These are phyloP conservation scores for Rhagonycha fulva DNA, from an alignment of 2,888 invertebrate genomes.

Conservation along the genomic window DNA sequence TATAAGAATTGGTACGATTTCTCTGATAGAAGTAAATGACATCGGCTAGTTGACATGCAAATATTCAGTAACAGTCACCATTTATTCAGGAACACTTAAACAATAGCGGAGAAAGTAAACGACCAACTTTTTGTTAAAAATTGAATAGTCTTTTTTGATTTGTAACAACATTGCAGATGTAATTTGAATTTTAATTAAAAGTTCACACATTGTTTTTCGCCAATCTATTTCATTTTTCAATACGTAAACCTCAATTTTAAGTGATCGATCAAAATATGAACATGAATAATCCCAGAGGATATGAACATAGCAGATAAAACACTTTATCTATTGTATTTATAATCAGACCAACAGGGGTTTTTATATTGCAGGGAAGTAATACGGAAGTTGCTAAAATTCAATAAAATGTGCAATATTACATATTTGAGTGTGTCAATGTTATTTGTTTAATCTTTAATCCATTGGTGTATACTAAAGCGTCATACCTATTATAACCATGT, in stretches of 20 bases:
- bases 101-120: constrained; percentile 22
- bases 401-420: no score
- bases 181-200: background rate
- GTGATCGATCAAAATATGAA: background rate
- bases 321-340: background rate
- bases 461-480: no score
- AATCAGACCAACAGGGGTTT: background rate
- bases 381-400: no score
- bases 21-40: constrained; percentile 18
- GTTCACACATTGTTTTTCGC: background rate
- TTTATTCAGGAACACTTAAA: constrained; percentile 12
- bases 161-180: constrained; percentile 7
- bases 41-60: constrained; percentile 17
- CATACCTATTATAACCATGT: background rate
- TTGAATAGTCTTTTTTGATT: constrained; percentile 10
- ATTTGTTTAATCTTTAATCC: no score
- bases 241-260: background rate
- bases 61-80: constrained; percentile 22
- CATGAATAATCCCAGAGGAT: background rate
- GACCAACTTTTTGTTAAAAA: constrained; percentile 5
- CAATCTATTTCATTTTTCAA: background rate
- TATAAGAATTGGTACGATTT: constrained; percentile 21
- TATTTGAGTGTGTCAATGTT: no score
- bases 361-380: background rate
- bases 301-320: background rate